Conservation (phyloP, 2,888 invertebrate species). For the Athalia circularis region DNA sequence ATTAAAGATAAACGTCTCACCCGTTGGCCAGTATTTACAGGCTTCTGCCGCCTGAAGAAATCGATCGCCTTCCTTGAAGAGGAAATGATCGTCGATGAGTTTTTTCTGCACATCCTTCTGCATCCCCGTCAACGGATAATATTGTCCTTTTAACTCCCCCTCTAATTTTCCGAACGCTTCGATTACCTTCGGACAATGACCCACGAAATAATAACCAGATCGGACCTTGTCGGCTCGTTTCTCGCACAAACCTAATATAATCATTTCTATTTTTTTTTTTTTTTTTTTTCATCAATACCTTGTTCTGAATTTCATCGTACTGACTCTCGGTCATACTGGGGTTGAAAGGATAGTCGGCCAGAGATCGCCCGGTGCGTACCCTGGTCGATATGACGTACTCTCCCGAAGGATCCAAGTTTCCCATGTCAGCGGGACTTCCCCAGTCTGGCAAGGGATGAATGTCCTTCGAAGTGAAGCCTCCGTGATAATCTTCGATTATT, state of each 20-base stretch:
- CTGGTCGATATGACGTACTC: constrained; percentile 81
- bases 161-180: constrained; percentile 72
- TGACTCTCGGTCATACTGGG: constrained; percentile 80
- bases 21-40: constrained; percentile 83
- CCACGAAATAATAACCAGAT: not conserved
- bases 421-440: constrained; percentile 77
- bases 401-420: constrained; percentile 79
- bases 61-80: constrained; percentile 81
- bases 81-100: constrained; percentile 79
- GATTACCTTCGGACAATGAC: constrained; percentile 60
- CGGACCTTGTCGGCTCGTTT: not conserved
- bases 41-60: constrained; percentile 77
- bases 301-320: constrained; percentile 80
- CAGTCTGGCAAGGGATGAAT: constrained; percentile 80
- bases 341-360: constrained; percentile 81
- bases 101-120: constrained; percentile 78
- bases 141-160: constrained; percentile 79
- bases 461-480: constrained; percentile 76
- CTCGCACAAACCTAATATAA: not conserved
- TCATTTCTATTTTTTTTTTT: not conserved
- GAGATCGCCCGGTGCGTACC: constrained; percentile 80
- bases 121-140: constrained; percentile 78
- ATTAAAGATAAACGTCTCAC: constrained; percentile 75
- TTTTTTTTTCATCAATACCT: constrained; percentile 63
- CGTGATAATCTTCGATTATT: constrained; percentile 82